A percentile compares a stretch with the other conserved stretches of the same genome.
phyloP scores from a whole-genome alignment of 2,797 vertebrate species.

The Natrix natrix region DNA sequence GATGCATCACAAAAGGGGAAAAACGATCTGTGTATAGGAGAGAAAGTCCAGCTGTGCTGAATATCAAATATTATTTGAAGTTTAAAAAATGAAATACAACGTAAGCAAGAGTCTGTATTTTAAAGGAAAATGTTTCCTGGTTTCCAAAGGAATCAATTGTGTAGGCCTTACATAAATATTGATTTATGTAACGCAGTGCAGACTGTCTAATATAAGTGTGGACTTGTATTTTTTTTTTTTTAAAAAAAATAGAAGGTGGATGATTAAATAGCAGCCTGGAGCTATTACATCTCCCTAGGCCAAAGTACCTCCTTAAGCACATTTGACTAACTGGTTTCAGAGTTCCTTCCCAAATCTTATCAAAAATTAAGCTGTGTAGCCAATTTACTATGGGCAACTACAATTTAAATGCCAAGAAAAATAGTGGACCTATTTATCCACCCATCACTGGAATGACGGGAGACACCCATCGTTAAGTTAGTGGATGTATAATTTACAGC shows the following conservation, averaged over 20 bases:
- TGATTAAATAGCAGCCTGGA: not conserved
- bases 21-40: not conserved
- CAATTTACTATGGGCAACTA: not conserved
- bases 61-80: constrained; percentile 2
- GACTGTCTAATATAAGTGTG: not conserved
- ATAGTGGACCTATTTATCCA: not conserved
- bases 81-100: not conserved
- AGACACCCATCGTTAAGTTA: not conserved
- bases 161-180: not conserved
- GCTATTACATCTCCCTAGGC: not conserved
- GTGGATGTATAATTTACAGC: not conserved
- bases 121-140: not conserved
- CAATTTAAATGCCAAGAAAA: not conserved
- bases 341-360: not conserved
- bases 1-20: not conserved
- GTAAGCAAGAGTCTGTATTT: not conserved
- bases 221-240: not conserved
- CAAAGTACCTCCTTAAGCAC: too few relatives aligned
- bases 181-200: not conserved
- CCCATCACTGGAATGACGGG: too few relatives aligned
- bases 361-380: not conserved
- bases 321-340: not conserved
- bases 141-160: not conserved
- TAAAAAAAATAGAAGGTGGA: not conserved
- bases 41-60: not conserved